Conservation (phyloP, 2,113 vertebrate species). For the Raja brachyura region DNA sequence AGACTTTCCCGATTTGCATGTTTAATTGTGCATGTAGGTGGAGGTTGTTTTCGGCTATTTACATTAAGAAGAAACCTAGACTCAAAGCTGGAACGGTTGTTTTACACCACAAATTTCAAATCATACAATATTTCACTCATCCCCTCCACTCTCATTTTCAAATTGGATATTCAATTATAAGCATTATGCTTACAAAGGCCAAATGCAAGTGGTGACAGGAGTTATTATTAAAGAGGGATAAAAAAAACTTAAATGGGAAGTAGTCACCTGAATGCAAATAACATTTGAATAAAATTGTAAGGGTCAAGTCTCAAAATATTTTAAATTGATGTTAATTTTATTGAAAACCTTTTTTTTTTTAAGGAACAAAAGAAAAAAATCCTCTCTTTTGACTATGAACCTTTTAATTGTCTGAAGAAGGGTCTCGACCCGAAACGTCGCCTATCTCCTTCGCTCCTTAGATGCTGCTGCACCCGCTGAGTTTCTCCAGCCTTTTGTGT, state of each 20-base stretch:
- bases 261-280: background rate
- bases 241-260: background rate
- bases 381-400: background rate
- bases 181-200: background rate
- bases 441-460: too few species aligned
- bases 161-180: background rate
- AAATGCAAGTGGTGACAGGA: background rate
- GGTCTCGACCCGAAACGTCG: too few species aligned
- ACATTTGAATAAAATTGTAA: background rate
- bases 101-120: too few species aligned
- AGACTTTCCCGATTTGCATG: too few species aligned
- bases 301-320: background rate
- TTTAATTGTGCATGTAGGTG: too few species aligned
- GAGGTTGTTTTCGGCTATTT: too few species aligned
- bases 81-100: too few species aligned
- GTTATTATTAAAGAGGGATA: background rate
- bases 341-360: background rate
- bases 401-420: too few species aligned
- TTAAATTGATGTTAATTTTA: background rate
- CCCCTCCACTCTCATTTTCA: background rate
- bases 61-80: too few species aligned
- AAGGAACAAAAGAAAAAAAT: background rate
- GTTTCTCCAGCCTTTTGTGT: too few species aligned
- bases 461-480: too few species aligned
- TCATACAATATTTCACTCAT: too few species aligned